These are phyloP conservation scores for Kryphioiulus occultus DNA, from an alignment of 2,888 invertebrate genomes.

Conservation along the genomic window DNA sequence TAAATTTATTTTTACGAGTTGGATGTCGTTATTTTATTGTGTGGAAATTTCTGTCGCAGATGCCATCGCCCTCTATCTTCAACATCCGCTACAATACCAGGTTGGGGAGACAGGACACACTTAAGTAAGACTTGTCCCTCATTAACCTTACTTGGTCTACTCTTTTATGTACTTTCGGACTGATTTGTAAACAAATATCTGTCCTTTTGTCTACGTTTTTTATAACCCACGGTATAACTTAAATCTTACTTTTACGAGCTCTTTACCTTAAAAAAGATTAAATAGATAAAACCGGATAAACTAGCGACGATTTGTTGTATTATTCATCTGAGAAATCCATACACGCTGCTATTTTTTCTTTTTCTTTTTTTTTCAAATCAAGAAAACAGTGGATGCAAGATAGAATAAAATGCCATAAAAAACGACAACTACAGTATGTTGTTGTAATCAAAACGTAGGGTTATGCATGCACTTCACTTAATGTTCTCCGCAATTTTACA, in stretches of 20 bases:
- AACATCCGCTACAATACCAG: conserved; percentile 34
- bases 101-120: background rate
- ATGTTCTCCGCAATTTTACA: background rate
- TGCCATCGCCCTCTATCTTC: conserved; percentile 27
- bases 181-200: conserved; percentile 39
- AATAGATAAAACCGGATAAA: conserved; percentile 40
- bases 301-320: conserved; percentile 21
- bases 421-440: background rate
- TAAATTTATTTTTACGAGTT: conserved; percentile 44
- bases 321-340: conserved; percentile 1
- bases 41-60: conserved; percentile 45
- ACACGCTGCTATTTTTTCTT: background rate
- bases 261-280: conserved; percentile 37
- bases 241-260: conserved; percentile 35
- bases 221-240: background rate
- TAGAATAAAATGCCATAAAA: background rate
- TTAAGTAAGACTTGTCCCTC: conserved; percentile 3
- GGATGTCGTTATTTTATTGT: conserved; percentile 43
- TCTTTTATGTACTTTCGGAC: conserved; percentile 30
- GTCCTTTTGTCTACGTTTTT: background rate
- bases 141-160: conserved; percentile 36
- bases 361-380: background rate
- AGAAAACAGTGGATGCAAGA: background rate
- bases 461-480: background rate
- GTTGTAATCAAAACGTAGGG: background rate